Evolutionary conservation across 2,113 vertebrate species (phyloP).

Genomic region (Eudyptes chrysolophus): DNA sequence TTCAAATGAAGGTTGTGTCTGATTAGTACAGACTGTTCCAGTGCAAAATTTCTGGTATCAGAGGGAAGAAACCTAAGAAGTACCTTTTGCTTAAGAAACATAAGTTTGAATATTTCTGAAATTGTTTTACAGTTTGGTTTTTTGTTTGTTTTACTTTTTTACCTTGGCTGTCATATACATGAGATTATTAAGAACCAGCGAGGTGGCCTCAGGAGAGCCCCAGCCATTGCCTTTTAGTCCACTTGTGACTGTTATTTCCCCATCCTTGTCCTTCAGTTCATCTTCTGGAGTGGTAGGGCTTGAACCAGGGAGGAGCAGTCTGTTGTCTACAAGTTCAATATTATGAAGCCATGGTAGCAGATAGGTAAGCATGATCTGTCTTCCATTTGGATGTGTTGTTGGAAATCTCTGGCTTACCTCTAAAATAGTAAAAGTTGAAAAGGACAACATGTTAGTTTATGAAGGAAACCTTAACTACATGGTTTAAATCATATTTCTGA

Average conservation of each 20-base stretch:
- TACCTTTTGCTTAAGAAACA: background rate
- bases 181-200: slow-evolving; percentile 96
- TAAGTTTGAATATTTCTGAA: background rate
- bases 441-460: background rate
- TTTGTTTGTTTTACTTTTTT: slow-evolving; percentile 14
- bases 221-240: slow-evolving; percentile 94
- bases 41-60: background rate
- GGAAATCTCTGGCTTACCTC: slow-evolving; percentile 96
- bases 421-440: slow-evolving; percentile 43
- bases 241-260: slow-evolving; percentile 69
- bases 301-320: slow-evolving; percentile 90
- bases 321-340: slow-evolving; percentile 94
- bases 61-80: background rate
- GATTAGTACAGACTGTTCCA: background rate
- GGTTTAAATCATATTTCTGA: background rate
- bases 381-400: slow-evolving; percentile 93
- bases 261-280: slow-evolving; percentile 80
- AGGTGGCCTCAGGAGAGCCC: slow-evolving; percentile 96
- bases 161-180: slow-evolving; percentile 99
- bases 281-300: slow-evolving; percentile 95
- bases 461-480: background rate
- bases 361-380: slow-evolving; percentile 97
- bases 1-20: background rate
- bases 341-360: slow-evolving; percentile 97
- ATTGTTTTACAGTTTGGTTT: background rate